These are phyloP conservation scores for Halictus quadricinctus DNA, from an alignment of 2,888 invertebrate genomes.

Conservation along the genomic window DNA sequence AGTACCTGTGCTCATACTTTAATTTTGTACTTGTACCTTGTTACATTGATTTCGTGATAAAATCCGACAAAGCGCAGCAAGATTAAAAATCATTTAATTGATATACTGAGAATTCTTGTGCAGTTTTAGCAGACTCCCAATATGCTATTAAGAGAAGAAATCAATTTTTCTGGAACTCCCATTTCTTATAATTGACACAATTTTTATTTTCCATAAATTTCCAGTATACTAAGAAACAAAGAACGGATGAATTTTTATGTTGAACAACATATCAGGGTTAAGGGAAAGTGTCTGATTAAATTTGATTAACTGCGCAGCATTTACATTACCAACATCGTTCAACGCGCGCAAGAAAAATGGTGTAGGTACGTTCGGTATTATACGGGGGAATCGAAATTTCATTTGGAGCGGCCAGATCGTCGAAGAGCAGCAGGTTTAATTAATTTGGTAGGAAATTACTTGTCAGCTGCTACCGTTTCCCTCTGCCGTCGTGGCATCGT, in stretches of 20 bases:
- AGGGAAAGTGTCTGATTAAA: not conserved
- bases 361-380: not conserved
- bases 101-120: too few relatives aligned
- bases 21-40: too few relatives aligned
- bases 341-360: not conserved
- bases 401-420: not conserved
- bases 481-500: not conserved
- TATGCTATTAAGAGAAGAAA: too few relatives aligned
- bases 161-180: not conserved
- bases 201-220: not conserved
- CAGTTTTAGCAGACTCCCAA: too few relatives aligned
- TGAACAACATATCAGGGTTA: too few relatives aligned
- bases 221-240: too few relatives aligned
- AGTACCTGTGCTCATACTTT: too few relatives aligned
- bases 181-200: not conserved
- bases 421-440: conserved; percentile 3
- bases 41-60: too few relatives aligned
- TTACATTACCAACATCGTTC: not conserved
- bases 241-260: too few relatives aligned
- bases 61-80: too few relatives aligned
- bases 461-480: conserved; percentile 4
- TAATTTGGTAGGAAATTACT: conserved; percentile 8
- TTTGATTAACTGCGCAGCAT: not conserved
- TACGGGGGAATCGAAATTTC: not conserved
- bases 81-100: too few relatives aligned